Percentiles rank a stretch among this genome's conserved stretches.
Evolutionary conservation across 2,113 vertebrate species (phyloP).

Genomic region (Prionailurus viverrinus): DNA sequence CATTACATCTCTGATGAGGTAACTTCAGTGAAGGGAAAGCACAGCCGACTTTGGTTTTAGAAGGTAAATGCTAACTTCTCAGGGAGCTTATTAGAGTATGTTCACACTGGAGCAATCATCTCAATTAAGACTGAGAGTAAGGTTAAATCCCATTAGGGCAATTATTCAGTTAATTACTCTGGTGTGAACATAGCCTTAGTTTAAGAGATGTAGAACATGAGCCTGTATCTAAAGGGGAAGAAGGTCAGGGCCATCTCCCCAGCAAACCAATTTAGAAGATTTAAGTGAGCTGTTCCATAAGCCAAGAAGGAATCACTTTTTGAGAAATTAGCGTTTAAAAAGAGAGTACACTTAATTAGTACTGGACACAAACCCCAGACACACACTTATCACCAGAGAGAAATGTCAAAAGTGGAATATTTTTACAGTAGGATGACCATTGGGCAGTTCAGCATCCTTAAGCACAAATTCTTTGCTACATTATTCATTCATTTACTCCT

Average conservation of each 20-base stretch:
- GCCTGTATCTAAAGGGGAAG: not conserved
- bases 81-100: constrained; percentile 29
- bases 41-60: not conserved
- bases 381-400: not conserved
- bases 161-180: constrained; percentile 72
- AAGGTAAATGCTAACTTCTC: constrained; percentile 62
- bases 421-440: not conserved
- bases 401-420: not conserved
- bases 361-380: not conserved
- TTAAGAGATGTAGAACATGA: constrained; percentile 37
- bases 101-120: constrained; percentile 44
- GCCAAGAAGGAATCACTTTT: constrained; percentile 62
- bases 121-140: constrained; percentile 61
- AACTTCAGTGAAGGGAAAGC: not conserved
- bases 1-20: constrained; percentile 1
- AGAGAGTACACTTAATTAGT: constrained; percentile 32
- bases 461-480: not conserved
- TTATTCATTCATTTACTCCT: not conserved
- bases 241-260: constrained; percentile 52
- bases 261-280: constrained; percentile 71
- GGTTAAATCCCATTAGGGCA: constrained; percentile 71
- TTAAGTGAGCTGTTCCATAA: constrained; percentile 60
- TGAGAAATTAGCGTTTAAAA: constrained; percentile 67
- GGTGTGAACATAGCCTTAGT: constrained; percentile 49
- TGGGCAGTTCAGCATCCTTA: not conserved